A percentile compares a stretch with the other conserved stretches of the same genome.
phyloP scores from a whole-genome alignment of 2,113 vertebrate species.

The Prochilodus magdalenae region DNA sequence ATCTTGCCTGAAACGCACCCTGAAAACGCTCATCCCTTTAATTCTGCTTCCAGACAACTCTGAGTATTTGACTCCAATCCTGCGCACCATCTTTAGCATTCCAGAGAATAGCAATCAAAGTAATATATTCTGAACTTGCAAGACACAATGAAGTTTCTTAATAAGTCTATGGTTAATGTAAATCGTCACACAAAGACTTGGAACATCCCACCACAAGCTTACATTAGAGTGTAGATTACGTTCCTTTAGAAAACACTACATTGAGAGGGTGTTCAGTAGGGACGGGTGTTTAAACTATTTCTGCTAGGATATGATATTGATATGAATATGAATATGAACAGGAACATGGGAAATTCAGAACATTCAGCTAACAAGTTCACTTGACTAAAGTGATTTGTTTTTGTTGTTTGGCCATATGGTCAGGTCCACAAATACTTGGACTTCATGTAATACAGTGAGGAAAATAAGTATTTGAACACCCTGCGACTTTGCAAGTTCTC shows the following conservation, averaged over 20 bases:
- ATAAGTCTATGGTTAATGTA: neutral
- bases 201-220: neutral
- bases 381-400: no score
- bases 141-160: neutral
- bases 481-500: no score
- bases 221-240: neutral
- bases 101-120: neutral
- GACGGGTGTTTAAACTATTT: no score
- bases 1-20: neutral
- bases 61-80: slow-evolving; percentile 1
- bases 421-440: no score
- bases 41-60: neutral
- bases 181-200: no score
- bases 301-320: neutral
- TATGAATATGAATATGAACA: no score
- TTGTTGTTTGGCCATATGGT: no score
- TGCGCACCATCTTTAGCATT: slow-evolving; percentile 6
- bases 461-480: no score
- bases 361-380: no score
- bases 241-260: neutral
- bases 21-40: neutral
- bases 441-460: no score
- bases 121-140: neutral
- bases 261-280: neutral
- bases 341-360: no score